Conservation (phyloP, 2,113 vertebrate genomes). For the Upupa epops region DNA sequence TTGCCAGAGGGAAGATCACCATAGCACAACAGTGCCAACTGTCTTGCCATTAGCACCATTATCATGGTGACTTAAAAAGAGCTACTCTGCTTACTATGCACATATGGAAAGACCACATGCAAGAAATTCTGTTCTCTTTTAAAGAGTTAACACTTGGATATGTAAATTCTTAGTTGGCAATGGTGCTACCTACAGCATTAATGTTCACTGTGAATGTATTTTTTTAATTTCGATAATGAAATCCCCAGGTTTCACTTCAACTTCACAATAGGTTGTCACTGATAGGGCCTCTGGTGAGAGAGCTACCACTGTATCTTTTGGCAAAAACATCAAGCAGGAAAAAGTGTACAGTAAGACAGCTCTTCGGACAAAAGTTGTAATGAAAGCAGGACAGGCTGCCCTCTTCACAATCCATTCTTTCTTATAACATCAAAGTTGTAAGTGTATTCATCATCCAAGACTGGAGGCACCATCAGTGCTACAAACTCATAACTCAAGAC, state of each 20-base stretch:
- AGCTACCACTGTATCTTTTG: background rate
- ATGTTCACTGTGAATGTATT: background rate
- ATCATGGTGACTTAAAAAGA: background rate
- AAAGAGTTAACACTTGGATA: background rate
- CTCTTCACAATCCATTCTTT: background rate
- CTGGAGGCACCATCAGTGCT: background rate
- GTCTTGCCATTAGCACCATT: conserved; percentile 20
- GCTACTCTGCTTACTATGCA: background rate
- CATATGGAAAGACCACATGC: background rate
- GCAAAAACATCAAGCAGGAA: background rate
- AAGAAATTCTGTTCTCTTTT: background rate
- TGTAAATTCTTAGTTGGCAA: background rate
- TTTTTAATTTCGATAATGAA: background rate
- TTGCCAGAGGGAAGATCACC: conserved; percentile 16
- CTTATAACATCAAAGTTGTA: background rate
- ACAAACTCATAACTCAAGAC: background rate
- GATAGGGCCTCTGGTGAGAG: background rate
- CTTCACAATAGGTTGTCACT: background rate
- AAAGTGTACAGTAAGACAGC: background rate
- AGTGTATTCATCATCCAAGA: background rate
- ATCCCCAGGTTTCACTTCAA: background rate
- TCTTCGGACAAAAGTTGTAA: background rate
- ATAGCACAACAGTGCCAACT: conserved; percentile 21
- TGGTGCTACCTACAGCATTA: background rate
- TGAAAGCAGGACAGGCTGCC: background rate